Conservation (phyloP, 2,888 invertebrate species). For the Encarsia formosa region DNA sequence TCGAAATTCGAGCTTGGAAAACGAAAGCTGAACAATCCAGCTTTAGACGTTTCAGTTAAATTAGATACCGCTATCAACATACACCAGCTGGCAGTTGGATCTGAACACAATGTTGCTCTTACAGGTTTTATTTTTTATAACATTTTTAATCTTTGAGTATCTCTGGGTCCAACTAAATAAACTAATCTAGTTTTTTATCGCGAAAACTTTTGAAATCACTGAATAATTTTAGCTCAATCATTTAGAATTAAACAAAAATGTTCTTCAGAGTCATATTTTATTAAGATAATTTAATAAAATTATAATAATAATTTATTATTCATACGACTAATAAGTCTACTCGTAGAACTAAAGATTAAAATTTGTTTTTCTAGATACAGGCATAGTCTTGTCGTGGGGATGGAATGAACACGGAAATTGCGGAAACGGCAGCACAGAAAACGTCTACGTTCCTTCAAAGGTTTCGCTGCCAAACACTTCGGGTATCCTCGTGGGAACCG, state of each 20-base stretch:
- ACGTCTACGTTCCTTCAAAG: constrained; percentile 51
- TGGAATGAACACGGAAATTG: constrained; percentile 91
- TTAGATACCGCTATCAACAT: constrained; percentile 42
- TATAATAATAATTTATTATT: too few species aligned
- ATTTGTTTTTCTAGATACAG: constrained; percentile 54
- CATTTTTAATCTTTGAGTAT: too few species aligned
- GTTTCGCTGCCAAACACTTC: constrained; percentile 36
- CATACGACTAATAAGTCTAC: too few species aligned
- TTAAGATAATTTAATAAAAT: too few species aligned
- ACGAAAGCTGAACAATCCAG: too few species aligned
- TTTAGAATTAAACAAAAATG: too few species aligned
- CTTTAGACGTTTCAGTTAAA: constrained; percentile 47
- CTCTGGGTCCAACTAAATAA: too few species aligned
- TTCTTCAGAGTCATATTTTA: too few species aligned
- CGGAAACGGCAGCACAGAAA: constrained; percentile 59
- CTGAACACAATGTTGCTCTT: constrained; percentile 74
- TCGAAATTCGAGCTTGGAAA: constrained; percentile 24
- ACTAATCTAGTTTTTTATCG: too few species aligned
- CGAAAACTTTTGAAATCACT: too few species aligned
- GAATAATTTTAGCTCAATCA: too few species aligned
- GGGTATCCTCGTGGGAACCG: constrained; percentile 41
- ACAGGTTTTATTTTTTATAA: constrained; percentile 35
- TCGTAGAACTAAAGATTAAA: too few species aligned
- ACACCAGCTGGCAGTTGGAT: constrained; percentile 64
- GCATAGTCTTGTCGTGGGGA: constrained; percentile 73